Evolutionary conservation across 2,113 vertebrate genomes (phyloP).

Genomic region (Circaetus gallicus): DNA sequence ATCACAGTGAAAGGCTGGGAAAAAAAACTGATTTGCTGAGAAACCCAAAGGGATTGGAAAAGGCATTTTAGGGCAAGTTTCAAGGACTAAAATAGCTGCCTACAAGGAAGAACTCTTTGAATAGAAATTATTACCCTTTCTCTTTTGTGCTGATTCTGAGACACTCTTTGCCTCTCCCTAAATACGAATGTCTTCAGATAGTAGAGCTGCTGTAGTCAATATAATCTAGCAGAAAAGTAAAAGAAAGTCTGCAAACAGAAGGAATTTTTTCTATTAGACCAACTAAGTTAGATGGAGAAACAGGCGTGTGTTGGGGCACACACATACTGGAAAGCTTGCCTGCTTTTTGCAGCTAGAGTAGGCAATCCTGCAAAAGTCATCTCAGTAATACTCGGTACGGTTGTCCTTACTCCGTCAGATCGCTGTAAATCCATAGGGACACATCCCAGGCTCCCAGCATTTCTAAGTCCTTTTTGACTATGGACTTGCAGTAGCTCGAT

Average conservation of each 20-base stretch:
- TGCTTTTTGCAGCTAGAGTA: background rate
- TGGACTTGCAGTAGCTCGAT: background rate
- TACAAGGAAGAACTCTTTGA: background rate
- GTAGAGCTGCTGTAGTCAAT: background rate
- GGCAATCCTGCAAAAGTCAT: background rate
- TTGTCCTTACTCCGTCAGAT: background rate
- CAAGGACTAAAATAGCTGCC: background rate
- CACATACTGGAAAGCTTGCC: background rate
- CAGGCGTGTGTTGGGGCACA: background rate
- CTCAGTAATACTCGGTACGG: background rate
- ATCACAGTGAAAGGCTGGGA: background rate
- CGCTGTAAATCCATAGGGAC: background rate
- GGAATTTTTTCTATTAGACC: background rate
- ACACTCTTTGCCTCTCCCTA: background rate
- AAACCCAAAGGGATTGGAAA: background rate
- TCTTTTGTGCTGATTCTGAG: background rate
- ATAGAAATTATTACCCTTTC: background rate
- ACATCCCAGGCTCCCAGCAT: background rate
- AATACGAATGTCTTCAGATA: background rate
- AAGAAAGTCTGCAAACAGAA: background rate
- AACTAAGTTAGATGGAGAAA: background rate
- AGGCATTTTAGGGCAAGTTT: background rate
- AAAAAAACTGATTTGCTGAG: background rate
- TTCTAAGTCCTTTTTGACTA: background rate
- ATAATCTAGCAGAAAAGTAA: background rate